Percentiles rank a stretch among this genome's conserved stretches.
Evolutionary conservation across 64 coral and sea anemone genomes (phyloP).

Genomic region (Orbicella faveolata): DNA sequence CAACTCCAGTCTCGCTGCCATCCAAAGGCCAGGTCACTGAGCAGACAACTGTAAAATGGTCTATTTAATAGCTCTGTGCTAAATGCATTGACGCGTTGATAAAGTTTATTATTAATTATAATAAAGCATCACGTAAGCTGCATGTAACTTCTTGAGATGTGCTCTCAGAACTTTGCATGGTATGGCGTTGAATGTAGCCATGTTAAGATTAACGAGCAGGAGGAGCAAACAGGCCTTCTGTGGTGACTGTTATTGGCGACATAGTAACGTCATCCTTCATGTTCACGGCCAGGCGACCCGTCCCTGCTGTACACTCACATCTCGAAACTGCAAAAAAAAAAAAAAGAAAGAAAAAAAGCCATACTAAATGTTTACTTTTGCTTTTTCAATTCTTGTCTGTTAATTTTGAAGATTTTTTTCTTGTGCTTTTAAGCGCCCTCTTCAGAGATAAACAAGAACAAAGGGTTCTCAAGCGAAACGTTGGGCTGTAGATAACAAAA

Average conservation of each 20-base stretch:
- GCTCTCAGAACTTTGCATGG: background rate
- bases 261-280: background rate
- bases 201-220: background rate
- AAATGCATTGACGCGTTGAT: too few relatives aligned
- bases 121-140: too few relatives aligned
- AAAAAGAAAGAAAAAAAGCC: background rate
- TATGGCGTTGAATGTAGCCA: background rate
- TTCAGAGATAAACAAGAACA: too few relatives aligned
- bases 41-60: too few relatives aligned
- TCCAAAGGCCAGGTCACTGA: too few relatives aligned
- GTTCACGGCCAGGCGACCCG: background rate
- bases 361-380: too few relatives aligned
- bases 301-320: constrained; percentile 3
- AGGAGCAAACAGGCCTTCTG: background rate
- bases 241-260: background rate
- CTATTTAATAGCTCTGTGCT: too few relatives aligned
- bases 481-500: too few relatives aligned
- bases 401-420: background rate
- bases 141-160: too few relatives aligned
- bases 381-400: background rate
- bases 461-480: too few relatives aligned
- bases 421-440: background rate
- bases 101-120: too few relatives aligned
- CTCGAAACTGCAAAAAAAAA: constrained; percentile 19
- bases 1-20: too few relatives aligned